phyloP scores from a whole-genome alignment of 2,797 vertebrate species.

The Pseudochirops cupreus region DNA sequence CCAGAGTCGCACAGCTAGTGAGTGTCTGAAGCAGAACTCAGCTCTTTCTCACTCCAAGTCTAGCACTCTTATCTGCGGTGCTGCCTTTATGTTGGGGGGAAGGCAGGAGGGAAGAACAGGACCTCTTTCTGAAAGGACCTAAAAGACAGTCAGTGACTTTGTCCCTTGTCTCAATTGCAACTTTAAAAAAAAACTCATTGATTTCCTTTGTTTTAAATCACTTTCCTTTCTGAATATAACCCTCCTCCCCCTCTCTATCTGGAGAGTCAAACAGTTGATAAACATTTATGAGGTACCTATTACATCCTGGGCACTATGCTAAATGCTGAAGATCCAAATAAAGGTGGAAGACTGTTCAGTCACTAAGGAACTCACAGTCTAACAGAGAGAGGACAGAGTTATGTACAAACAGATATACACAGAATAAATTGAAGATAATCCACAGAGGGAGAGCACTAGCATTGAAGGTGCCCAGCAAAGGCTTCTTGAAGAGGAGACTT shows the following conservation, averaged over 20 bases:
- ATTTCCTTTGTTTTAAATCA: too few relatives aligned
- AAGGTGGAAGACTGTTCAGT: background rate
- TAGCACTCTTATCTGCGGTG: too few relatives aligned
- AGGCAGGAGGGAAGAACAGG: too few relatives aligned
- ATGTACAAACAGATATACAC: background rate
- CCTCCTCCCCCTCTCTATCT: too few relatives aligned
- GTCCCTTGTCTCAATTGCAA: too few relatives aligned
- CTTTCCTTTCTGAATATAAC: too few relatives aligned
- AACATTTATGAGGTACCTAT: background rate
- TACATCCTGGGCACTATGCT: background rate
- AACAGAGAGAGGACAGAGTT: background rate
- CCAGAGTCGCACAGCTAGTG: background rate
- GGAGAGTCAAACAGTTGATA: background rate
- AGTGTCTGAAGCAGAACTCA: background rate
- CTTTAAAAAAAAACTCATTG: too few relatives aligned
- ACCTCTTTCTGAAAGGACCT: too few relatives aligned
- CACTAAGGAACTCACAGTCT: background rate
- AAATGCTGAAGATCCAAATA: background rate
- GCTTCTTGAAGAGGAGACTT: background rate
- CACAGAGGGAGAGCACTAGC: background rate
- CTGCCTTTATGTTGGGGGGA: too few relatives aligned
- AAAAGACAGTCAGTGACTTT: too few relatives aligned
- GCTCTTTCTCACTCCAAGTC: background rate
- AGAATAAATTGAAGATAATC: background rate
- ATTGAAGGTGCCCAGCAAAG: background rate